These are phyloP conservation scores for Crenichthys baileyi DNA, from an alignment of 2,797 vertebrate genomes.

Conservation along the genomic window DNA sequence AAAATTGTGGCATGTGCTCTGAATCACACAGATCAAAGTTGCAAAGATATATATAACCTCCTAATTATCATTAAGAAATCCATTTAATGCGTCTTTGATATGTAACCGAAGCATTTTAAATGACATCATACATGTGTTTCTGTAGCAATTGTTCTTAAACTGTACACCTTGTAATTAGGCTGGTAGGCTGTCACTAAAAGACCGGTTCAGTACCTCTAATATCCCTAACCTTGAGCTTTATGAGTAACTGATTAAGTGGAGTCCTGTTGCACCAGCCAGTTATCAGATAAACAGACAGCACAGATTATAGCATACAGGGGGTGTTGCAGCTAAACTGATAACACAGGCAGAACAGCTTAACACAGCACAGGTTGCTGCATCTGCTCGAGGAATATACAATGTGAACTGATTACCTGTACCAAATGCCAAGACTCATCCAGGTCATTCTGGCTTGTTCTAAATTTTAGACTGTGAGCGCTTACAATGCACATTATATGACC, in stretches of 20 bases:
- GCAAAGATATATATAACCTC: neutral
- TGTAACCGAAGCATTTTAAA: neutral
- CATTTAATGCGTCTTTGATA: neutral
- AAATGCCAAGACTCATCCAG: neutral
- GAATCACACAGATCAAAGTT: no score
- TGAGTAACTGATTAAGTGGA: constrained; percentile 24
- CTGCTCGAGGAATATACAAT: neutral
- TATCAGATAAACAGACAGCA: constrained; percentile 34
- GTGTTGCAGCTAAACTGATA: neutral
- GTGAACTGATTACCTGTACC: neutral
- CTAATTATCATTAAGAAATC: neutral
- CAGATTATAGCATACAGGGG: neutral
- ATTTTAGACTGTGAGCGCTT: no score
- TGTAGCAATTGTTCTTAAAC: no score
- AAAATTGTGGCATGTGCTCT: no score
- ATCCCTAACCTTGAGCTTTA: neutral
- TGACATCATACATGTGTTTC: no score
- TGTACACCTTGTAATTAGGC: no score
- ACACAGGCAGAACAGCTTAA: neutral
- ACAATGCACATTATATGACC: no score
- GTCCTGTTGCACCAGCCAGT: neutral
- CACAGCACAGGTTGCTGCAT: neutral
- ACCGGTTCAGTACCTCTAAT: neutral
- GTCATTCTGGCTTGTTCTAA: neutral
- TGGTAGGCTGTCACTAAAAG: neutral